A percentile compares a stretch with the other conserved stretches of the same genome.
These are phyloP conservation scores for Scaptomyza graminum DNA, from an alignment of 1,140 invertebrate genomes.

Conservation along the genomic window DNA sequence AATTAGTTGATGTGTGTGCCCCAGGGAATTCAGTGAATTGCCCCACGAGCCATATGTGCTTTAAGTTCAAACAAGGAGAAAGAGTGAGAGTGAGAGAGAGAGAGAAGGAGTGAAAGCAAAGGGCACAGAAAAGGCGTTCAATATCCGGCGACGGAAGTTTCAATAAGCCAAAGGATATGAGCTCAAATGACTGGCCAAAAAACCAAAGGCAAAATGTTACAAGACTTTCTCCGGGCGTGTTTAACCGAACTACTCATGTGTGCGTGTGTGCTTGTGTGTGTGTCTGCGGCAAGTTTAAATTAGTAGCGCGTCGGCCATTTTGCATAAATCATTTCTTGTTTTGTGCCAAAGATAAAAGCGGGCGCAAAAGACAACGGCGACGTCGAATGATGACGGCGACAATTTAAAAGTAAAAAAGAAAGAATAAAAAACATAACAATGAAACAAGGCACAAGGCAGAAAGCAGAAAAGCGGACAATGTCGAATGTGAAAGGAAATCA, in stretches of 20 bases:
- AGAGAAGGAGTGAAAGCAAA: too few relatives aligned
- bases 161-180: slow-evolving; percentile 69
- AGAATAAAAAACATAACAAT: slow-evolving; percentile 31
- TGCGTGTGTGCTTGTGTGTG: slow-evolving; percentile 22
- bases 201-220: slow-evolving; percentile 26
- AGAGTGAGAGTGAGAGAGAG: not conserved
- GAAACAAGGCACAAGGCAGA: slow-evolving; percentile 48
- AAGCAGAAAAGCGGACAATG: slow-evolving; percentile 43
- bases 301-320: slow-evolving; percentile 66
- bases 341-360: slow-evolving; percentile 67
- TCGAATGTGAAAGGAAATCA: slow-evolving; percentile 53
- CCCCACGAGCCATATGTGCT: not conserved
- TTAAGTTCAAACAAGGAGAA: not conserved
- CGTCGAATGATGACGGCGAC: slow-evolving; percentile 38
- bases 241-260: slow-evolving; percentile 36
- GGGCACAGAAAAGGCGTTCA: slow-evolving; percentile 63
- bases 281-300: slow-evolving; percentile 64
- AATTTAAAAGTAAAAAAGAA: slow-evolving; percentile 22
- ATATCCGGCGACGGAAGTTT: slow-evolving; percentile 71
- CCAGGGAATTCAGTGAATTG: not conserved
- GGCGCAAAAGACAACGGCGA: slow-evolving; percentile 35
- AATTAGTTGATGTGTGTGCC: slow-evolving; percentile 51
- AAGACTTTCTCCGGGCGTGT: slow-evolving; percentile 33
- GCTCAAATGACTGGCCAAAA: slow-evolving; percentile 68
- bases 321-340: slow-evolving; percentile 82